Conservation (phyloP, 2,797 vertebrate genomes). For the Sebastiscus albofasciatus region DNA sequence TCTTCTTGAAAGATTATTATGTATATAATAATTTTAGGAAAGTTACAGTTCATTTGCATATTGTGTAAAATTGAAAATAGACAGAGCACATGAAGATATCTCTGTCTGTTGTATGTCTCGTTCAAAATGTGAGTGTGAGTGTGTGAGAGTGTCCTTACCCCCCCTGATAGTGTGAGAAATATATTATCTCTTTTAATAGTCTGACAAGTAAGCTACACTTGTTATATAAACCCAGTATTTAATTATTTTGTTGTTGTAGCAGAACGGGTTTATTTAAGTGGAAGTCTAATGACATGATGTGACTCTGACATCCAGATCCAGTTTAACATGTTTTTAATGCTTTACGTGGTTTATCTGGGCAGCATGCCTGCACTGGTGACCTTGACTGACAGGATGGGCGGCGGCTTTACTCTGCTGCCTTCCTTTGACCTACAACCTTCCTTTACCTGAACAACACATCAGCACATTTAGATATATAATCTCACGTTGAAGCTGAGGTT, state of each 20-base stretch:
- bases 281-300: not conserved
- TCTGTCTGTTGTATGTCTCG: not conserved
- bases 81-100: not conserved
- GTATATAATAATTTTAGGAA: too few relatives aligned
- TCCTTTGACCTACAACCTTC: constrained; percentile 22
- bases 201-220: not conserved
- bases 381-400: constrained; percentile 21
- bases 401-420: not conserved
- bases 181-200: not conserved
- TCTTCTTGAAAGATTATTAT: too few relatives aligned
- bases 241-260: not conserved
- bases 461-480: not conserved
- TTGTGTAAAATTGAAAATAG: not conserved
- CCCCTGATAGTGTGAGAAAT: not conserved
- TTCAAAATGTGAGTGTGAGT: not conserved
- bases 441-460: not conserved
- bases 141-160: not conserved
- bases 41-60: too few relatives aligned
- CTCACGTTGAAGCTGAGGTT: not conserved
- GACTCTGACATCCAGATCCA: not conserved
- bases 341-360: not conserved
- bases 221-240: not conserved
- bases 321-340: not conserved
- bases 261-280: not conserved
- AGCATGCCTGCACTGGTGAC: not conserved